phyloP scores from a whole-genome alignment of 2,888 invertebrate species.

The Syritta pipiens region DNA sequence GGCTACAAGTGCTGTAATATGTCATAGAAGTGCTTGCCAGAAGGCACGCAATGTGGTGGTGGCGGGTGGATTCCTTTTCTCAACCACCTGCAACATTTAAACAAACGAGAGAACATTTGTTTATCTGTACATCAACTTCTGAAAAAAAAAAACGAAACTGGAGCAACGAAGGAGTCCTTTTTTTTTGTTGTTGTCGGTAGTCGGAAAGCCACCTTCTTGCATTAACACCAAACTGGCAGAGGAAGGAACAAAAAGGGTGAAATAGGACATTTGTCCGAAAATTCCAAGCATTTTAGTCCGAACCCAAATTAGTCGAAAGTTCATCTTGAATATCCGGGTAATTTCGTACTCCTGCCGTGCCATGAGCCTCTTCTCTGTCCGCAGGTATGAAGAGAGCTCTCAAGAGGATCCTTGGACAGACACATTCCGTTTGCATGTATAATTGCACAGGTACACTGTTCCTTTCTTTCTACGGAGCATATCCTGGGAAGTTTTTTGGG shows the following conservation, averaged over 20 bases:
- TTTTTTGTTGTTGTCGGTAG: neutral
- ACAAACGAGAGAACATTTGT: slow-evolving; percentile 63
- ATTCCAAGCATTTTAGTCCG: slow-evolving; percentile 50
- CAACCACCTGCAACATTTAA: slow-evolving; percentile 66
- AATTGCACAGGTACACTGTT: slow-evolving; percentile 8
- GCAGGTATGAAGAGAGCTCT: slow-evolving; percentile 25
- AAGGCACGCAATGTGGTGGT: slow-evolving; percentile 37
- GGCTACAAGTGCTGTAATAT: slow-evolving; percentile 49
- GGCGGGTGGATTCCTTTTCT: slow-evolving; percentile 53
- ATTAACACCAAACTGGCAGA: slow-evolving; percentile 17
- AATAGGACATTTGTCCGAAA: slow-evolving; percentile 33
- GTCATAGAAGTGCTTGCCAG: slow-evolving; percentile 37
- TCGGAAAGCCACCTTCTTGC: slow-evolving; percentile 18
- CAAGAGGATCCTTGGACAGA: neutral
- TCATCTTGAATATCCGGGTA: slow-evolving; percentile 57
- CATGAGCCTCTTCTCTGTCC: neutral
- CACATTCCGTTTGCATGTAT: slow-evolving; percentile 8
- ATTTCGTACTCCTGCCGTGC: slow-evolving; percentile 31
- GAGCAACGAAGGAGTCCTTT: neutral
- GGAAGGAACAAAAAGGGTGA: neutral
- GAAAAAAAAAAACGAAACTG: slow-evolving; percentile 1
- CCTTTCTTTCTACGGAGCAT: neutral
- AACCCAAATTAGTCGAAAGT: slow-evolving; percentile 64
- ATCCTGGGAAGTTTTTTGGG: slow-evolving; percentile 5
- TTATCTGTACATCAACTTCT: slow-evolving; percentile 28